These are phyloP conservation scores for Agrotis exclamationis DNA, from an alignment of 2,888 invertebrate species.

Conservation along the genomic window DNA sequence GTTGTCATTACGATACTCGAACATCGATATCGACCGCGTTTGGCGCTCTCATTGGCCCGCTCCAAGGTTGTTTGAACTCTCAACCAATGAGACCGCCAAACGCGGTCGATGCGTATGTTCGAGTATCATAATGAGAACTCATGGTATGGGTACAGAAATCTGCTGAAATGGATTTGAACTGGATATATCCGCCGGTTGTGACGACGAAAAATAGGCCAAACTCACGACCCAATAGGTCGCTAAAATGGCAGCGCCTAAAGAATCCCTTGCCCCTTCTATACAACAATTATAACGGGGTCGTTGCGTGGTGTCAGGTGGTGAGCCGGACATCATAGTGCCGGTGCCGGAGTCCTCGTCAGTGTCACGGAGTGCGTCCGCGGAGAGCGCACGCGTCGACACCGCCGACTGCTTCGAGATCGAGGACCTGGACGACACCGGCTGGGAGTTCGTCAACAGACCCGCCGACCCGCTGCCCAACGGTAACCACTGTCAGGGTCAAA, in stretches of 20 bases:
- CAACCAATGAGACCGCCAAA: too few species aligned
- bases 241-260: too few species aligned
- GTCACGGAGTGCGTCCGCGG: slow-evolving; percentile 63
- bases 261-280: too few species aligned
- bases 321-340: slow-evolving; percentile 73
- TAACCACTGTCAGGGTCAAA: slow-evolving; percentile 49
- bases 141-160: too few species aligned
- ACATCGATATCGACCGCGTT: too few species aligned
- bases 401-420: slow-evolving; percentile 90
- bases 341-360: slow-evolving; percentile 67
- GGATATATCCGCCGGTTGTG: background rate
- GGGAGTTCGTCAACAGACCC: slow-evolving; percentile 86
- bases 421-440: slow-evolving; percentile 88
- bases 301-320: slow-evolving; percentile 75
- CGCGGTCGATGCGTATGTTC: too few species aligned
- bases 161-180: background rate
- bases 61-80: too few species aligned
- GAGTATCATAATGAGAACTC: too few species aligned
- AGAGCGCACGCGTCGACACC: slow-evolving; percentile 79
- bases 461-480: slow-evolving; percentile 86
- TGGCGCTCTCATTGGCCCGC: too few species aligned
- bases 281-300: too few species aligned
- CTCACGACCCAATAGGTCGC: background rate
- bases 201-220: background rate
- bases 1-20: too few species aligned